Percentiles rank a stretch among this genome's conserved stretches.
phyloP scores from a whole-genome alignment of 2,888 invertebrate genomes.

The Hydropsyche betteni region DNA sequence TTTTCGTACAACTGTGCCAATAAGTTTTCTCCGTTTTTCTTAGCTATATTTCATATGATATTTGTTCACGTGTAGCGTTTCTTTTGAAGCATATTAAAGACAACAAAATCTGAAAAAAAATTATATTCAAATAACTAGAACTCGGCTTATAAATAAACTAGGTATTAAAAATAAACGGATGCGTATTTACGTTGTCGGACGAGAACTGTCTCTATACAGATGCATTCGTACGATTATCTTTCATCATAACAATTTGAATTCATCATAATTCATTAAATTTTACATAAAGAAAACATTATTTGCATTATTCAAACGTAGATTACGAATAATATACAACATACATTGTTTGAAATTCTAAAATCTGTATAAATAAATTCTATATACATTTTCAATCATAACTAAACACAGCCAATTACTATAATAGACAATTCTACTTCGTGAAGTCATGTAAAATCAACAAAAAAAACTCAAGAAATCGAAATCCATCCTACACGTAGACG shows the following conservation, averaged over 20 bases:
- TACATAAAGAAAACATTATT: too few species aligned
- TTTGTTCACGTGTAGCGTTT: constrained; percentile 7
- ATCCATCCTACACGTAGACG: too few species aligned
- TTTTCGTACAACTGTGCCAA: neutral
- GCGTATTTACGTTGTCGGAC: neutral
- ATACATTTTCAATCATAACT: too few species aligned
- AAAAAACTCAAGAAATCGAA: too few species aligned
- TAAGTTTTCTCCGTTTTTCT: neutral
- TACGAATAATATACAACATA: too few species aligned
- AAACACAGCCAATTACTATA: too few species aligned
- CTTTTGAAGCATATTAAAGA: neutral
- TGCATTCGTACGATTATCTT: neutral
- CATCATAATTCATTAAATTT: too few species aligned
- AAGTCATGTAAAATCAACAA: too few species aligned
- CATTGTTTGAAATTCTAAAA: too few species aligned
- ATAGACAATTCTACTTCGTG: too few species aligned
- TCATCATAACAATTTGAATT: neutral
- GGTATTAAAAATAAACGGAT: neutral
- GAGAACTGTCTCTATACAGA: neutral
- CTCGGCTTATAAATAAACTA: neutral
- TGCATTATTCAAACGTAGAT: too few species aligned
- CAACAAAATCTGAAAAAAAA: neutral
- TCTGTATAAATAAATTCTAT: too few species aligned
- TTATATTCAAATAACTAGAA: constrained; percentile 15
- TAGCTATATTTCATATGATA: neutral